Evolutionary conservation across 2,113 vertebrate species (phyloP).

Genomic region (Charadrius vociferus): DNA sequence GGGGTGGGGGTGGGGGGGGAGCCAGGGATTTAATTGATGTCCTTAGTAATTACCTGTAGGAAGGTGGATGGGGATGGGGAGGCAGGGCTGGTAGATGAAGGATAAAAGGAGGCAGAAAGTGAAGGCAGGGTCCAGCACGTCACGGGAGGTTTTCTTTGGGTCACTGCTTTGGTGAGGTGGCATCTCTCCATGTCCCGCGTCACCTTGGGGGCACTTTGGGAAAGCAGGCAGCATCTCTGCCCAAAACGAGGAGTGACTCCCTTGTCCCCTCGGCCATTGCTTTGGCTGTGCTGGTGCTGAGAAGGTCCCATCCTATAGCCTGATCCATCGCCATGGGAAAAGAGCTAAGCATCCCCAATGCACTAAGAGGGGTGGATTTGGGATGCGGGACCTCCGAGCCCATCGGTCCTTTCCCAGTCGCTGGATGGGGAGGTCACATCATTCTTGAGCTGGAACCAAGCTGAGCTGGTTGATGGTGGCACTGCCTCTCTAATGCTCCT

Average conservation of each 20-base stretch:
- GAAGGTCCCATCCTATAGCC: neutral
- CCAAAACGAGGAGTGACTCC: neutral
- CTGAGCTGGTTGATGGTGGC: neutral
- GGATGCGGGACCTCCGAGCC: rapidly evolving
- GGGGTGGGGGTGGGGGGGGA: neutral
- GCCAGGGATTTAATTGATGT: neutral
- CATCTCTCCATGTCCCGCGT: neutral
- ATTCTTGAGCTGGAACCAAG: neutral
- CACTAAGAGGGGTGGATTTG: neutral
- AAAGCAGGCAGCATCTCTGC: neutral
- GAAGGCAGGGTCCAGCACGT: rapidly evolving
- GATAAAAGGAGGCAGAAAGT: neutral
- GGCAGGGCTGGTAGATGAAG: neutral
- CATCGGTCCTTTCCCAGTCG: rapidly evolving
- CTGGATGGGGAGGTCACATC: neutral
- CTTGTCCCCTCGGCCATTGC: rapidly evolving
- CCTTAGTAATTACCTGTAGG: slow-evolving; percentile 4
- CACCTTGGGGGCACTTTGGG: rapidly evolving
- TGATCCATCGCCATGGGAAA: no score
- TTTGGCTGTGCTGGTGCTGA: neutral
- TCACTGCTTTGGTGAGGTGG: neutral
- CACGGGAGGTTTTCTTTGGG: neutral
- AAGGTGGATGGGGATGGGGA: neutral
- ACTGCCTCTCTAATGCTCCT: slow-evolving; percentile 12
- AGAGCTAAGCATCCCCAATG: rapidly evolving